phyloP scores from a whole-genome alignment of 2,888 invertebrate genomes.

The Apodemia mormo region DNA sequence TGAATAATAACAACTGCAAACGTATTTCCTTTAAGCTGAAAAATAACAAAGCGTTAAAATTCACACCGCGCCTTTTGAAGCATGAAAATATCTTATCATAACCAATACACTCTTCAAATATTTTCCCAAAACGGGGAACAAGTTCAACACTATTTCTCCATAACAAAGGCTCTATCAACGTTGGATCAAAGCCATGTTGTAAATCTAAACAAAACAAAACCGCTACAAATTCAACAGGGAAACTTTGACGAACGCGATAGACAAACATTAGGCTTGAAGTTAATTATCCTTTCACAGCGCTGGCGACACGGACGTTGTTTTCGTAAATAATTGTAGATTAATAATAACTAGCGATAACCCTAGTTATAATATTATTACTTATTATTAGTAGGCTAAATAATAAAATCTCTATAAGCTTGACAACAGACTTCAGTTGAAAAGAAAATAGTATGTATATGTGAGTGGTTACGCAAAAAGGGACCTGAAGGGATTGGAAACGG shows the following conservation, averaged over 20 bases:
- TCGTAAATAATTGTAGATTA: background rate
- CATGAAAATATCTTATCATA: background rate
- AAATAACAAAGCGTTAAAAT: background rate
- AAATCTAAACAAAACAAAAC: constrained; percentile 25
- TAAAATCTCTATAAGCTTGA: too few species aligned
- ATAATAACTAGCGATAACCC: too few species aligned
- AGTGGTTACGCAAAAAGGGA: too few species aligned
- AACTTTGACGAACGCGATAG: constrained; percentile 38
- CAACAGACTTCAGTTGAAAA: too few species aligned
- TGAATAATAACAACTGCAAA: background rate
- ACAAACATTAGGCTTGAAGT: constrained; percentile 35
- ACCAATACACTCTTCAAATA: background rate
- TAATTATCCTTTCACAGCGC: constrained; percentile 30
- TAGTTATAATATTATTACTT: too few species aligned
- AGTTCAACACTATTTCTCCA: constrained; percentile 13
- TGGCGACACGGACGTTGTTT: background rate
- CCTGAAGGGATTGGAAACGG: too few species aligned
- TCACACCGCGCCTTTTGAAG: background rate
- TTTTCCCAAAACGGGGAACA: background rate
- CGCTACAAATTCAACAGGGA: constrained; percentile 33
- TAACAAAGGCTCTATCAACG: constrained; percentile 11
- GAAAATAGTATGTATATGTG: too few species aligned
- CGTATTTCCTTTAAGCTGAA: background rate
- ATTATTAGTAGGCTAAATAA: too few species aligned
- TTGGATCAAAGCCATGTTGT: background rate